Base-by-base conservation (phyloP, 2,113 vertebrate genomes). In the Erpornis zantholeuca region DNA sequence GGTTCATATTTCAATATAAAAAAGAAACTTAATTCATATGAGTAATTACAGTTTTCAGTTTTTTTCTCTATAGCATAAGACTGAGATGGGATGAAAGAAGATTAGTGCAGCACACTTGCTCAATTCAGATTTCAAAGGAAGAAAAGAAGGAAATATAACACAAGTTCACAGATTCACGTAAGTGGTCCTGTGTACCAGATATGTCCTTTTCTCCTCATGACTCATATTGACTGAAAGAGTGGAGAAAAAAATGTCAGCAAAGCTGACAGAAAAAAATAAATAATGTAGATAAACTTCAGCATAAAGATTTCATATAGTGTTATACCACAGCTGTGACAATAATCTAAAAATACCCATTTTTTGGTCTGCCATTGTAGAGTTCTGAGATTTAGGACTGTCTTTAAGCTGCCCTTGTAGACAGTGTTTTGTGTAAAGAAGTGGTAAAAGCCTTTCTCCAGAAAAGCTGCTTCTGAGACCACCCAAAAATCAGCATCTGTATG, bases 231-330 rank as follows among this genome's bases (percentile, higher is more conserved):
- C 64, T 83, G 64, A 78, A 93, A 90, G 8, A 66, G 29, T 20
- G 21, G 42, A 92, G 47, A 80, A 88, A 33, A 83, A 86, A 90
- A 86, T 71, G 42, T 70, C 64, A 92, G 72, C 33, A 92, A 88
- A 88, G 24, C 33, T 78, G 64, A 16, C 0, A 1, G 56, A 83
- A 94, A 86, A 81, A 16, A 77, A 56, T 52, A 92, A 93, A 83
- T 42, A 22, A 75, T 86, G 52, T 52, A 92, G 56, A 94, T 66
- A 94, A 95, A 81, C 7, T 49, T 52, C 20, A 66, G 31, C 42
- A 75, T 70, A 93, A 94, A 94, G 42, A 80, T 93, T 95, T 92
- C 63, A 79, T 90, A 42, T 80, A 56, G 28, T 81, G 35, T 78
- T 64, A 78, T 52, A 27, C 8, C 15, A 23, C 47, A 68, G 15